Base-by-base conservation (phyloP, 2,797 vertebrate genomes). In the Erethizon dorsatum region DNA sequence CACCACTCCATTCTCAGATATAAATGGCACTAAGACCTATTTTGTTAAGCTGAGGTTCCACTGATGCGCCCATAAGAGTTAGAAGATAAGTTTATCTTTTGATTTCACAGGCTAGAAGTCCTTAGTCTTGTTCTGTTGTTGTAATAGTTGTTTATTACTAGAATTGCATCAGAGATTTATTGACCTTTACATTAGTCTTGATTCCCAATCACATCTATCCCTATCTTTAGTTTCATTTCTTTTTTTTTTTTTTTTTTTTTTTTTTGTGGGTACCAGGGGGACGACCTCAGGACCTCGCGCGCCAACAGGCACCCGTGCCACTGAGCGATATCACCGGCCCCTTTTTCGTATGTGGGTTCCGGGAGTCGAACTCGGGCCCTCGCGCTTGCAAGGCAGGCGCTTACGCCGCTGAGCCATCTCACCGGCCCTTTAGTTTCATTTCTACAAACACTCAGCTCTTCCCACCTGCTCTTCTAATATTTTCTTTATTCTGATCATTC, bases 61-160 rank as follows among this genome's bases (percentile, higher is more conserved):
- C 28, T 65, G 56, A 8, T 73, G 17, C 57, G 78, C 56, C 41
- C 15, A 50, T 65, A 28, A 78, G 1, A 59, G 14, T 52, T 52
- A 78, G 41, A 47, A 83, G 71, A 80, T 10, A 71, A 71, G n/a
- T 71, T 93, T 26, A n/a, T 20, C 6, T 61, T 91, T 82, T 91
- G 2, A 69, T 73, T 71, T 92, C 47, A 80, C 6, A 59, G 80
- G 31, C 2, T 84, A 50, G 57, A 67, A 67, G 13, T 83, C 13
- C 45, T 88, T 86, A 89, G n/a, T 5, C 9, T 95, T 93, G 22
- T 6, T 50, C 94, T 56, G 80, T 20, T 41, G n/a, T 45, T 90
- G n/a, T 41, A 67, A 17, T 57, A 41, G 2, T 37, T 80, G 26
- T 56, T 57, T 82, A 10, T 57, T 47, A n/a, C 52, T 88, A 75